A percentile compares a stretch with the other conserved stretches of the same genome.
phyloP scores from a whole-genome alignment of 2,888 invertebrate species.

The Acanthoscelides obtectus region DNA sequence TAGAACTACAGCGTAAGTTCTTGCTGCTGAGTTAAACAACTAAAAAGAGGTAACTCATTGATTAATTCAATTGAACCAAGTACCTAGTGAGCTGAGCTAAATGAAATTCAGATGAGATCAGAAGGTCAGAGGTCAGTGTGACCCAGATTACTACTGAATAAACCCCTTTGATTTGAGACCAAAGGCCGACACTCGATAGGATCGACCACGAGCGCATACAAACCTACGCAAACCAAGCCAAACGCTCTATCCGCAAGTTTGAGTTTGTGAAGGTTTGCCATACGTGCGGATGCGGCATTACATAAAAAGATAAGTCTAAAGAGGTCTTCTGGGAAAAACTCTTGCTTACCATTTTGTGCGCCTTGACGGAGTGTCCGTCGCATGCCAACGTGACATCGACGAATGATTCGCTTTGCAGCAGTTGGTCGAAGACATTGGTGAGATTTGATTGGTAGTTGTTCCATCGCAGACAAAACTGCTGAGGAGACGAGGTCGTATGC shows the following conservation, averaged over 20 bases:
- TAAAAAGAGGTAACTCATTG: too few species aligned
- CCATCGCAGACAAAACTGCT: conserved; percentile 89
- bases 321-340: neutral
- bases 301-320: too few species aligned
- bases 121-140: too few species aligned
- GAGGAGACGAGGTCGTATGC: conserved; percentile 56
- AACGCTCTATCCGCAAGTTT: neutral
- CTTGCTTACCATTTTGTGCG: conserved; percentile 77
- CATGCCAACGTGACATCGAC: conserved; percentile 90
- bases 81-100: too few species aligned
- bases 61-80: too few species aligned
- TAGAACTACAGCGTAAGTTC: too few species aligned
- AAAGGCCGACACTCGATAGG: too few species aligned
- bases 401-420: conserved; percentile 83
- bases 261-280: conserved; percentile 3
- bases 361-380: conserved; percentile 86
- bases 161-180: too few species aligned
- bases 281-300: neutral
- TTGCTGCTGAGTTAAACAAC: too few species aligned
- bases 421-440: conserved; percentile 83
- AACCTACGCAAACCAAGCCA: conserved; percentile 3
- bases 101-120: too few species aligned
- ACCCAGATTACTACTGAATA: too few species aligned
- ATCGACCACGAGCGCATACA: too few species aligned
- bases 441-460: conserved; percentile 90